Evolutionary conservation across 2,888 invertebrate genomes (phyloP), one percentile per base, ranked within the genome.

Genomic region (Teleiodes luculella): DNA sequence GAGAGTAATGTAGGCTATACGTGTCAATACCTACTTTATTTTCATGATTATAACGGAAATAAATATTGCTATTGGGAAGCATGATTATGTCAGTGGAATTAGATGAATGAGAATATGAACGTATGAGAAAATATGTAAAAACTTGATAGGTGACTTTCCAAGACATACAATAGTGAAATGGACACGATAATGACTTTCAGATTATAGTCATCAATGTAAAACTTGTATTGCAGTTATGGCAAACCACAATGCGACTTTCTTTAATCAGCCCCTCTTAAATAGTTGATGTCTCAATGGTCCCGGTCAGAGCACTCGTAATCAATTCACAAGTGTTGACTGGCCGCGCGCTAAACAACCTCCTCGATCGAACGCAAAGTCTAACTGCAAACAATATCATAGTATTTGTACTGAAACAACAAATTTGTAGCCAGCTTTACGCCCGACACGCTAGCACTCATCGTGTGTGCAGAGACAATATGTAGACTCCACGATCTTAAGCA

Each of bases 371-470:
- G 81, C 77, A 80, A 86, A 87, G 84, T 81, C 82, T 76, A 81
- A 86, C 81, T 73, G 80, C 87, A 88, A 88, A 89, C 87, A 88
- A 85, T 87, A 88, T 87, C 84, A 80, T 84, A 81, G 79, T 87
- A 86, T 88, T 88, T 88, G 87, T 86, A 82, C 81, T 84, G 84
- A 79, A 87, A 88, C 85, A 89, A 88, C 88, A 88, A 87, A 87
- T 87, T 86, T 88, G 87, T 86, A 86, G 86, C 85, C 73, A 86
- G 85, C 87, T 89, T 87, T 86, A 82, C 83, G 84, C 85, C 80
- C 80, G 81, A 86, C 86, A 83, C 78, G 78, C 82, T 67, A 74
- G 76, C 83, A 87, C 87, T 86, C 83, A 76, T 70, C 68, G 67
- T 89, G 88, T 89, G 88, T 88, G 76, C 88, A 74, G 70, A 86